These are phyloP conservation scores for Salmo trutta DNA, from an alignment of 2,797 vertebrate genomes.

Conservation along the genomic window DNA sequence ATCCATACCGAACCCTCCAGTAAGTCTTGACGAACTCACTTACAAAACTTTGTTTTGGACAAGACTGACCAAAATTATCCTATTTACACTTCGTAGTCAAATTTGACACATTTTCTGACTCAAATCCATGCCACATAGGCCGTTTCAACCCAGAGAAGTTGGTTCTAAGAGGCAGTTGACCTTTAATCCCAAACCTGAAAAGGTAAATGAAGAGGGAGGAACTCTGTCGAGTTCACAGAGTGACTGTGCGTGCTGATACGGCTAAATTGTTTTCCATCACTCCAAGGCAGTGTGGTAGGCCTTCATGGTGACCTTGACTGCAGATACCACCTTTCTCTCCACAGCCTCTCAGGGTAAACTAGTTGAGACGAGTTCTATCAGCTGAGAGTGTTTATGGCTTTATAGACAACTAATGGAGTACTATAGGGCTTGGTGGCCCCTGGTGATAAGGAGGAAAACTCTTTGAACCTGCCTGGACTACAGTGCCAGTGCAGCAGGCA, in stretches of 20 bases:
- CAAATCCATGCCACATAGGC: too few relatives aligned
- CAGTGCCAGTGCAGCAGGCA: conserved; percentile 50
- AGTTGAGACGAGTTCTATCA: conserved; percentile 37
- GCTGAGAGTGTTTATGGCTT: conserved; percentile 54
- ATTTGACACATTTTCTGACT: too few relatives aligned
- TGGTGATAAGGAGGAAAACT: conserved; percentile 8
- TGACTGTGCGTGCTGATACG: not conserved
- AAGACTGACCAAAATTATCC: too few relatives aligned
- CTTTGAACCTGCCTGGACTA: conserved; percentile 42
- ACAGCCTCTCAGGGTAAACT: conserved; percentile 1
- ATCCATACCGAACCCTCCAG: too few relatives aligned
- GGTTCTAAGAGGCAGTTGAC: not conserved
- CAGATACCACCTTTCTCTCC: not conserved
- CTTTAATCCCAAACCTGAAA: not conserved
- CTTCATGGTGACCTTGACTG: not conserved
- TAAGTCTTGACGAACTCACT: too few relatives aligned
- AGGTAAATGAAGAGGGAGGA: not conserved
- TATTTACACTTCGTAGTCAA: too few relatives aligned
- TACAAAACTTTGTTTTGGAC: too few relatives aligned
- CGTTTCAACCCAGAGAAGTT: not conserved
- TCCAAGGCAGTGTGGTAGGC: not conserved
- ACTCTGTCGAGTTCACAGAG: not conserved
- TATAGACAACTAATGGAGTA: conserved; percentile 30
- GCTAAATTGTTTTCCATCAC: conserved; percentile 6
- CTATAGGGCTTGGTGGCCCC: conserved; percentile 15